Conservation (phyloP, 1,140 invertebrate genomes). For the Caenorhabditis brenneri region DNA sequence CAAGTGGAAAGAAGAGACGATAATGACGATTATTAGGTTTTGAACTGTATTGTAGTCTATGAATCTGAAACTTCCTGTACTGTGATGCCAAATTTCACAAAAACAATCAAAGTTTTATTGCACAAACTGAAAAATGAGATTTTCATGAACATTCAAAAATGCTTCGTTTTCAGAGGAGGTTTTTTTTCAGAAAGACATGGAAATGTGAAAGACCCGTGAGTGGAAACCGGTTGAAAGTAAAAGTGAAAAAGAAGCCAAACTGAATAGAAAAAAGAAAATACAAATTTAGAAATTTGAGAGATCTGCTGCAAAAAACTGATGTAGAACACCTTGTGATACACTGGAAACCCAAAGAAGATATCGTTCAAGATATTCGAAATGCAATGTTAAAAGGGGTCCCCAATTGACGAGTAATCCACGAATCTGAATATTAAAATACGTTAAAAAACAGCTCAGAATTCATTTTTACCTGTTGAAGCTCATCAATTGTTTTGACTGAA, state of each 20-base stretch:
- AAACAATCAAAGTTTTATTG: neutral
- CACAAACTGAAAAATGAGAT: neutral
- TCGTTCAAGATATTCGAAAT: constrained; percentile 13
- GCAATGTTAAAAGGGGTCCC: constrained; percentile 5
- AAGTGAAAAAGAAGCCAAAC: constrained; percentile 1
- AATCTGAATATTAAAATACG: neutral
- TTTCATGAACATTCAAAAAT: neutral
- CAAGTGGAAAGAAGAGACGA: neutral
- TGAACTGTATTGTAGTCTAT: neutral
- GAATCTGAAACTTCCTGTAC: neutral
- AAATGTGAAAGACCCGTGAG: neutral
- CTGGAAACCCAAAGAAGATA: constrained; percentile 32
- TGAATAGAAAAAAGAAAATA: neutral
- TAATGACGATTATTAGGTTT: neutral
- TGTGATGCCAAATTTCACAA: neutral
- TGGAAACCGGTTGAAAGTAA: neutral
- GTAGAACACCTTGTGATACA: constrained; percentile 31
- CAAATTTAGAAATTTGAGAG: constrained; percentile 7
- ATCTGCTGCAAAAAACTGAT: constrained; percentile 28
- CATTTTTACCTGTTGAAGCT: constrained; percentile 58
- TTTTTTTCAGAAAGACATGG: constrained; percentile 34
- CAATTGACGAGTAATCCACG: constrained; percentile 29
- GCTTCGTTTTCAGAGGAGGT: neutral
- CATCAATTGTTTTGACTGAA: constrained; percentile 61
- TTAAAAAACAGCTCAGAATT: neutral